phyloP scores from a whole-genome alignment of 2,888 invertebrate genomes.

The Ernsta delagoae region DNA sequence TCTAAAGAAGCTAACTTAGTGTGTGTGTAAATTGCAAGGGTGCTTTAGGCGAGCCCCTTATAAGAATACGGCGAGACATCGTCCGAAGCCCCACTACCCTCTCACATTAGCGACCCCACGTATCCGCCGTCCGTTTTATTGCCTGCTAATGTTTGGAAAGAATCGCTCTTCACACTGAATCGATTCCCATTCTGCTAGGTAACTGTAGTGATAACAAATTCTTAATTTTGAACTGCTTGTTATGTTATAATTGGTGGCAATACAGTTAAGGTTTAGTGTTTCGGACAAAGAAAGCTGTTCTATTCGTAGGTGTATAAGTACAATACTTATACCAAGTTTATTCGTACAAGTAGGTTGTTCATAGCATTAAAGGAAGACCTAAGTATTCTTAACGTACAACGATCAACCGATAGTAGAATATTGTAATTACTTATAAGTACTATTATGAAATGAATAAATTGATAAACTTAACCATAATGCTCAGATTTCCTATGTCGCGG shows the following conservation, averaged over 20 bases:
- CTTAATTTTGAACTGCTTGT: background rate
- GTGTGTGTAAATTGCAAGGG: slow-evolving; percentile 2
- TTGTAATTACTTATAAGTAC: too few relatives aligned
- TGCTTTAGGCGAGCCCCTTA: background rate
- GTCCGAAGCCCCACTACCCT: slow-evolving; percentile 10
- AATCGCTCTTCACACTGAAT: slow-evolving; percentile 29
- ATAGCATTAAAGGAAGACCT: too few relatives aligned
- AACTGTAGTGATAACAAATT: background rate
- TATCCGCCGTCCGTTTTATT: slow-evolving; percentile 26
- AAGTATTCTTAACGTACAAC: too few relatives aligned
- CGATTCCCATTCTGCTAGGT: slow-evolving; percentile 12
- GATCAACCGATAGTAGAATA: too few relatives aligned
- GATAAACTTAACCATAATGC: too few relatives aligned
- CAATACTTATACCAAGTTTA: too few relatives aligned
- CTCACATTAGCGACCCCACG: slow-evolving; percentile 27
- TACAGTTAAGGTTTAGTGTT: background rate
- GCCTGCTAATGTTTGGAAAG: slow-evolving; percentile 32
- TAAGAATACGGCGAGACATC: background rate
- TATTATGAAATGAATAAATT: too few relatives aligned
- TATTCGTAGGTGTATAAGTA: too few relatives aligned
- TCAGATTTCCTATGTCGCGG: too few relatives aligned
- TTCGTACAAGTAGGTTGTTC: too few relatives aligned
- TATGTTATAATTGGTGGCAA: background rate
- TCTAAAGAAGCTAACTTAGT: background rate
- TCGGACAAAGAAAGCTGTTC: background rate